Evolutionary conservation across 2,113 vertebrate genomes (phyloP).

Genomic region (Herpailurus yagouaroundi): DNA sequence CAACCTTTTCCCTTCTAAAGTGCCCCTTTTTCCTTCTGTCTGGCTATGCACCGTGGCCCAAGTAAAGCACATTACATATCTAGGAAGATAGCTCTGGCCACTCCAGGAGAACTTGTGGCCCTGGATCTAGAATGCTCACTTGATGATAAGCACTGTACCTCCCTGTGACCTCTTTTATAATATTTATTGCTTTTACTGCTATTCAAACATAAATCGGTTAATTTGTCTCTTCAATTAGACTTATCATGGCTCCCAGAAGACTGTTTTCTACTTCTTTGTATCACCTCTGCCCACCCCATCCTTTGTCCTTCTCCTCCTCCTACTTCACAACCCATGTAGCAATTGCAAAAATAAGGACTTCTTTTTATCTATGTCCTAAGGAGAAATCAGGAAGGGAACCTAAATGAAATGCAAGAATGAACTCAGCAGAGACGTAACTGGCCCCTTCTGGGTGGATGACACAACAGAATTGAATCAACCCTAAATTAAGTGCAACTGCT

Average conservation of each 20-base stretch:
- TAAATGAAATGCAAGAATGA: constrained; percentile 45
- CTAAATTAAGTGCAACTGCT: not conserved
- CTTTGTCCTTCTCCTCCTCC: not conserved
- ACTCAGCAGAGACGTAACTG: not conserved
- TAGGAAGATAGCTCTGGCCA: not conserved
- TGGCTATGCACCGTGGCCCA: not conserved
- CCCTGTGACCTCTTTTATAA: not conserved
- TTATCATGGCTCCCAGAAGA: not conserved
- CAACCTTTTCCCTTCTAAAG: not conserved
- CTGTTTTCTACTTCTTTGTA: not conserved
- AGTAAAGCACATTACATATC: not conserved
- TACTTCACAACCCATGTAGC: not conserved
- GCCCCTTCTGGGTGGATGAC: not conserved
- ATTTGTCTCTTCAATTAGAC: constrained; percentile 1
- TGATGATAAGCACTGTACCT: not conserved
- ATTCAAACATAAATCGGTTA: not conserved
- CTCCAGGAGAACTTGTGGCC: not conserved
- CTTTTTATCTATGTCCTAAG: not conserved
- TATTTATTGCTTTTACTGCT: not conserved
- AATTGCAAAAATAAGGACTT: not conserved
- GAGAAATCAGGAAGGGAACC: not conserved
- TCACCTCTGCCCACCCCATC: not conserved
- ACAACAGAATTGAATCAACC: not conserved
- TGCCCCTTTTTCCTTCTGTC: not conserved
- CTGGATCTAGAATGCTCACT: not conserved